Conservation (phyloP, 2,113 vertebrate species). For the Laticauda colubrina region DNA sequence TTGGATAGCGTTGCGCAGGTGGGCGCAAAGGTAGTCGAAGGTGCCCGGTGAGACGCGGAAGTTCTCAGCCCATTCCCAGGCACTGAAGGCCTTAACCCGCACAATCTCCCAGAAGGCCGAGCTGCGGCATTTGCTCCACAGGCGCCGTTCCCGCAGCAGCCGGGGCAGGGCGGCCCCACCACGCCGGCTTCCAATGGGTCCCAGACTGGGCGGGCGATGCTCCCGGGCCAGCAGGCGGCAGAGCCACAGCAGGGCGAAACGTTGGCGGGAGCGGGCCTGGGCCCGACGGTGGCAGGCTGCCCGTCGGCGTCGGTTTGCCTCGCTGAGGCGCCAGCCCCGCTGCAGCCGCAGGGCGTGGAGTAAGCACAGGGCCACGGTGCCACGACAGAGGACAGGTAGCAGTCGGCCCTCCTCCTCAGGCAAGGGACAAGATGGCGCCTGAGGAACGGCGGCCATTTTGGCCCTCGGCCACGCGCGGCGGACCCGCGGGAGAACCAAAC, state of each 20-base stretch:
- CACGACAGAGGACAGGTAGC: neutral
- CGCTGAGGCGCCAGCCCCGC: neutral
- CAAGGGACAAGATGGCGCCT: neutral
- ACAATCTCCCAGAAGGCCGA: conserved; percentile 31
- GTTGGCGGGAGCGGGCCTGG: conserved; percentile 9
- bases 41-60: conserved; percentile 32
- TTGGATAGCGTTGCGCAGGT: conserved; percentile 8
- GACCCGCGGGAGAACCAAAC: neutral
- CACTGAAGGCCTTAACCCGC: conserved; percentile 34
- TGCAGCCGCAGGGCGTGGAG: conserved; percentile 27
- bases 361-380: neutral
- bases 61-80: conserved; percentile 38
- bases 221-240: neutral
- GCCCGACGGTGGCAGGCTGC: neutral
- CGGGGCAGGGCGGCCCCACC: fast-evolving
- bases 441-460: neutral
- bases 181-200: neutral
- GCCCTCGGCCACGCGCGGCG: neutral
- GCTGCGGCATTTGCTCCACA: conserved; percentile 22
- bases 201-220: fast-evolving
- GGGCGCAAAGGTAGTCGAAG: conserved; percentile 33
- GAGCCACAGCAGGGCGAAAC: conserved; percentile 27
- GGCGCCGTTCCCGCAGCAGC: neutral
- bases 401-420: too few relatives aligned
- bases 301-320: neutral